These are phyloP conservation scores for Dryas iulia DNA, from an alignment of 1,140 invertebrate species.

Conservation along the genomic window DNA sequence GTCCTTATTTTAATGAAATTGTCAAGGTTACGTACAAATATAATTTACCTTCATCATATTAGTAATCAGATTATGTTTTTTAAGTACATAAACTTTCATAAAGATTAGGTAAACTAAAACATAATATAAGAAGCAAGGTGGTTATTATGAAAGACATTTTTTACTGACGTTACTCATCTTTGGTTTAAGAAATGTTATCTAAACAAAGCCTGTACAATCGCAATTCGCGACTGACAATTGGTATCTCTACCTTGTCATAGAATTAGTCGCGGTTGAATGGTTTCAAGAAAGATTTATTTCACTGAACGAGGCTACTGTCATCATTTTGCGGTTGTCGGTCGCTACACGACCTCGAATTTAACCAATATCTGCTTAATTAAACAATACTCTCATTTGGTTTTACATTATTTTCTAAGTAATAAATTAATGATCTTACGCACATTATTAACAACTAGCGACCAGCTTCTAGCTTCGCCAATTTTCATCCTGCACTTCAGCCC, in stretches of 20 bases:
- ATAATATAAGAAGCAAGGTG: not conserved
- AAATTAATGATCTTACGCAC: too few species aligned
- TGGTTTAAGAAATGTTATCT: not conserved
- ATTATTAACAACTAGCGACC: too few species aligned
- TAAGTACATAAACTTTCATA: too few species aligned
- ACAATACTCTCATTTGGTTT: constrained; percentile 3
- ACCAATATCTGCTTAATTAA: constrained; percentile 29
- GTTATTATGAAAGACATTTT: not conserved
- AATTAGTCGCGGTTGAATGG: constrained; percentile 28
- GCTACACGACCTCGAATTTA: constrained; percentile 21
- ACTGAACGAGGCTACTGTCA: constrained; percentile 7
- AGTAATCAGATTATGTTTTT: too few species aligned
- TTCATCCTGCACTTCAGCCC: too few species aligned
- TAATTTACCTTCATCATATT: too few species aligned
- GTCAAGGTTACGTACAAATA: too few species aligned
- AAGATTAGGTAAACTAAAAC: too few species aligned
- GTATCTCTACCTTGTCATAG: constrained; percentile 25
- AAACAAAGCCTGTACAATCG: constrained; percentile 3
- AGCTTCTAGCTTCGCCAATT: too few species aligned
- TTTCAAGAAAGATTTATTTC: constrained; percentile 26
- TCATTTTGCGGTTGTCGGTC: constrained; percentile 2
- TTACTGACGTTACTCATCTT: not conserved
- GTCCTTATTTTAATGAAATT: too few species aligned
- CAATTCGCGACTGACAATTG: constrained; percentile 10
- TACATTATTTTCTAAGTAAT: too few species aligned